Percentiles rank a stretch among this genome's conserved stretches.
These are phyloP conservation scores for Coenonympha arcania DNA, from an alignment of 2,888 invertebrate species.

Conservation along the genomic window DNA sequence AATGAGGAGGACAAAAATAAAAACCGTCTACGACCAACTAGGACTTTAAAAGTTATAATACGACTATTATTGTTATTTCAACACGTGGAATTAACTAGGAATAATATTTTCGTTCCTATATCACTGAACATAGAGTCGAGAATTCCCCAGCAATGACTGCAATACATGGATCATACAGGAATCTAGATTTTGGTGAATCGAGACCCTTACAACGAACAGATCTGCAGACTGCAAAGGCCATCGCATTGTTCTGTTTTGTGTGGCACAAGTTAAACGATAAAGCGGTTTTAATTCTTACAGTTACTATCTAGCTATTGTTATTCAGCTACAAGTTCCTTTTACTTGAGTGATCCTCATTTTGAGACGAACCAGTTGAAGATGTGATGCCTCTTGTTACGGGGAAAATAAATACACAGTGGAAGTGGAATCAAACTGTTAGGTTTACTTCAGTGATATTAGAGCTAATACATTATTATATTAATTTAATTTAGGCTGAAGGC, in stretches of 20 bases:
- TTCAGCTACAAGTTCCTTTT: too few species aligned
- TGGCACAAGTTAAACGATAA: conserved; percentile 7
- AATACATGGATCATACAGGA: conserved; percentile 4
- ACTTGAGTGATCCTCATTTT: too few species aligned
- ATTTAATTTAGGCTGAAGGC: too few species aligned
- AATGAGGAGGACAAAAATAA: too few species aligned
- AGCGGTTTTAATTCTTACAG: background rate
- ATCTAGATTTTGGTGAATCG: conserved; percentile 26
- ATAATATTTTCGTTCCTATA: background rate
- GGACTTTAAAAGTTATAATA: too few species aligned
- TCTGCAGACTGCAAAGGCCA: conserved; percentile 27
- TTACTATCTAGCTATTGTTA: too few species aligned
- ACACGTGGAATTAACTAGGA: background rate
- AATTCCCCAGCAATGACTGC: background rate
- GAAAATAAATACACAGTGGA: background rate
- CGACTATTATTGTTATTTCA: too few species aligned
- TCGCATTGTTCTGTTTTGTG: conserved; percentile 16
- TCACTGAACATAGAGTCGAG: background rate
- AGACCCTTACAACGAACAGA: conserved; percentile 25
- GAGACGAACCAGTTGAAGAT: too few species aligned
- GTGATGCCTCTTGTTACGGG: background rate
- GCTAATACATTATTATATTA: too few species aligned
- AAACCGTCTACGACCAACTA: too few species aligned
- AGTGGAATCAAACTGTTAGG: too few species aligned
- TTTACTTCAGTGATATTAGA: too few species aligned